Conservation (phyloP, 2,113 vertebrate species). For the Chlorodrepanis virens region DNA sequence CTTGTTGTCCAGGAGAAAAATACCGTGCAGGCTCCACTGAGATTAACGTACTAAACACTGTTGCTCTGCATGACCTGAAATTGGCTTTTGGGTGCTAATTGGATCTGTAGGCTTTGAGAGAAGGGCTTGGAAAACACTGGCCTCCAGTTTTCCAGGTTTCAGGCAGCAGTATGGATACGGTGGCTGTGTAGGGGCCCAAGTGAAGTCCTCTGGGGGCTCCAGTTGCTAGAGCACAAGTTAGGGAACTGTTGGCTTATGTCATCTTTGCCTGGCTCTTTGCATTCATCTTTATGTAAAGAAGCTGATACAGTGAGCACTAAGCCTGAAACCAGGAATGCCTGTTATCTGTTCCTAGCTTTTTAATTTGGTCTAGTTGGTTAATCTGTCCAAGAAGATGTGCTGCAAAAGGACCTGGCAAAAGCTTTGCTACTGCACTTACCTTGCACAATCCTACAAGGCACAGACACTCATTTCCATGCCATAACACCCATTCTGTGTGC, state of each 20-base stretch:
- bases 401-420: not conserved
- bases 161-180: not conserved
- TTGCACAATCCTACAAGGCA: fast-evolving
- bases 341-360: not conserved
- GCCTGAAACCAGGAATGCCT: not conserved
- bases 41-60: conserved; percentile 42
- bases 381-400: not conserved
- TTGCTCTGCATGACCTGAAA: conserved; percentile 32
- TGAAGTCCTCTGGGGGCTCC: not conserved
- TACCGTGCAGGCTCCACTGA: not conserved
- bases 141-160: not conserved
- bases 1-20: conserved; percentile 6
- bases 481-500: not conserved
- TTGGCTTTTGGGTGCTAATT: conserved; percentile 37
- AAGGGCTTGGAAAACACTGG: not conserved
- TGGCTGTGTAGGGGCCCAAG: not conserved
- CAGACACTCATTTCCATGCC: not conserved
- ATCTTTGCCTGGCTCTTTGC: not conserved
- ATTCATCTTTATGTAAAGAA: not conserved
- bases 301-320: not conserved
- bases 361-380: not conserved
- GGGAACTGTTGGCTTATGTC: not conserved
- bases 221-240: not conserved
- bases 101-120: not conserved
- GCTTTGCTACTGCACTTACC: not conserved